Base-by-base conservation (phyloP, 2,113 vertebrate species). In the Choloepus hoffmanni region DNA sequence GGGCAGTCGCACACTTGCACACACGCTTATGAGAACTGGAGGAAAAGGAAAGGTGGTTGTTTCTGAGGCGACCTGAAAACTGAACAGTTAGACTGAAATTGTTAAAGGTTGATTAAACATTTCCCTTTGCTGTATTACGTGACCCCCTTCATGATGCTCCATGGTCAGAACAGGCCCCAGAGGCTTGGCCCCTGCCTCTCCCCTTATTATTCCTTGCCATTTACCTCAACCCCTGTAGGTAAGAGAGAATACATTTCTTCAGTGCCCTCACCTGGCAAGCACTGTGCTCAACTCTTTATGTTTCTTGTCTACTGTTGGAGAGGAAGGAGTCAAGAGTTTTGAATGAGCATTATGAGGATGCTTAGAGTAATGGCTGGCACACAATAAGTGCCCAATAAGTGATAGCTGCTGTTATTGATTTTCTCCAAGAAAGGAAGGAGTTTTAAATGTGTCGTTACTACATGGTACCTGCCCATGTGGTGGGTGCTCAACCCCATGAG, bases 301-400 rank as follows among this genome's bases (percentile, higher is more conserved):
- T 78, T 63, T 92, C 63, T 72, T 36, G 40, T 26, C 48, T 86
- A 50, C 45, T 67, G 55, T 58, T 58, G 14, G 55, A 36, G 36
- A 36, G 36, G 36, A 36, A 36, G 36, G 36, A 36, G 36, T 36
- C 36, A 36, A 36, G 36, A 36, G 36, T 36, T 36, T 36, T 36
- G 36, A 36, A 36, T 36, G 36, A 36, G 36, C 36, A 36, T 36
- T 36, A 36, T 36, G 36, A n/a, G 67, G n/a, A n/a, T 33, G 24
- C 16, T 48, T 40, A 23, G 8, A 7, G 3, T 43, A 40, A 18
- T 68, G 48, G 21, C 13, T 72, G 76, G 53, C 55, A 36, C 7
- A 0, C 4, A 11, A 0, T 18, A 33, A 14, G 13, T 3, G 5
- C 23, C 40, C 33, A 43, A 1, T 50, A n/a, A 92, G 30, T 58